Conservation (phyloP, 1,140 invertebrate species). For the Calycopis cecrops region DNA sequence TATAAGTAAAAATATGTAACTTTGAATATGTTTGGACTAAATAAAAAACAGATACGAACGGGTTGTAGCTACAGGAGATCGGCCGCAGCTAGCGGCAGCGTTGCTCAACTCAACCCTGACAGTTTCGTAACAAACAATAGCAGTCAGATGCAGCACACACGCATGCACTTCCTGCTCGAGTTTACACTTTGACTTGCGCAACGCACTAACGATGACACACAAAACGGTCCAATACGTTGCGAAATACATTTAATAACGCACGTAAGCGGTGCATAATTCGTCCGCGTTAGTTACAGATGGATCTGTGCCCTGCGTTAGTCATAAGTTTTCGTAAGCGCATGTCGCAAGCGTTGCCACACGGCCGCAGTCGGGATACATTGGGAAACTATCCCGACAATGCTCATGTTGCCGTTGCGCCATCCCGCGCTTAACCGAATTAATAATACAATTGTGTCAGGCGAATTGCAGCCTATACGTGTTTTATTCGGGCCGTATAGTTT, state of each 20-base stretch:
- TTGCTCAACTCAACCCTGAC: slow-evolving; percentile 72
- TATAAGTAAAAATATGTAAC: slow-evolving; percentile 2
- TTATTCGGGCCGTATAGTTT: neutral
- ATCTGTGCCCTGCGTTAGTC: slow-evolving; percentile 51
- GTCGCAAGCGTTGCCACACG: slow-evolving; percentile 67
- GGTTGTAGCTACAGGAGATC: slow-evolving; percentile 37
- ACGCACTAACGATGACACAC: slow-evolving; percentile 41
- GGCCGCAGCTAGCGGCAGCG: slow-evolving; percentile 59
- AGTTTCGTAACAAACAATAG: slow-evolving; percentile 71
- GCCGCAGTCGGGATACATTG: slow-evolving; percentile 64
- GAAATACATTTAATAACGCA: slow-evolving; percentile 43
- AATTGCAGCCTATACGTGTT: slow-evolving; percentile 11
- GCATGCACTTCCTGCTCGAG: slow-evolving; percentile 70
- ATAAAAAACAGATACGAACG: neutral
- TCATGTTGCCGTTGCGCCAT: slow-evolving; percentile 27
- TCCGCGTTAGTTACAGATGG: slow-evolving; percentile 29
- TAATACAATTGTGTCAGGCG: slow-evolving; percentile 4
- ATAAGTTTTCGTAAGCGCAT: slow-evolving; percentile 69
- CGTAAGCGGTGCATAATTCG: slow-evolving; percentile 41
- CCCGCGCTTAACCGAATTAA: slow-evolving; percentile 8
- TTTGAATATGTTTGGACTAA: neutral
- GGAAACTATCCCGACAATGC: slow-evolving; percentile 67
- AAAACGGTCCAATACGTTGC: slow-evolving; percentile 50
- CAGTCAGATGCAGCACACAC: slow-evolving; percentile 68
- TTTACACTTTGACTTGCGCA: slow-evolving; percentile 64